Base-by-base conservation (phyloP, 2,888 invertebrate species). In the Drosophila austrosaltans region DNA sequence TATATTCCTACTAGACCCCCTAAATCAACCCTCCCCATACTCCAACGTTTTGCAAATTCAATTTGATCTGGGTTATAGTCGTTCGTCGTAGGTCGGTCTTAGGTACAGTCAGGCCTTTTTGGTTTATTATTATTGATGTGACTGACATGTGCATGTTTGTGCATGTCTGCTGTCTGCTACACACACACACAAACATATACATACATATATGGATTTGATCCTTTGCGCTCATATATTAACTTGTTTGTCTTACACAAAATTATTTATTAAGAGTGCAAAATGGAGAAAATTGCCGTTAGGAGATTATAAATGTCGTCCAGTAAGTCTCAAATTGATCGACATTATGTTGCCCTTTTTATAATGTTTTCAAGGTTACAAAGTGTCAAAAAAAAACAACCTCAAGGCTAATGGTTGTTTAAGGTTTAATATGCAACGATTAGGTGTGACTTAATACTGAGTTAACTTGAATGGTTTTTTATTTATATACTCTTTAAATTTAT, bases 41-140 rank as follows among this genome's bases (percentile, higher is more conserved):
- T 6, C 16, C 16, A 48, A 25, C 12, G 48, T 25, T 48, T 48
- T 48, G 22, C 48, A 48, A 48, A 48, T 48, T 48, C 48, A 48
- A 48, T 48, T 48, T 32, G 53, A 12, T 53, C 61, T 20, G 12
- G 36, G 48, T 59, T 16, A 59, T 25, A 56, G 57, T 12, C 36
- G 22, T 20, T 39, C 20, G 30, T 30, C 6, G 36, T 22, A 12
- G 36, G 57, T 20, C 39, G 36, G 53, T 28, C 53, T 25, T 36
- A 61, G 25, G 44, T 42, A 25, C 44, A 61, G 48, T 48, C 22
- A 25, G 48, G 48, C 48, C 48, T 48, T 48, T 48, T 57, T 57
- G 57, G 39, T 39, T 57, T 57, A 57, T 57, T 57, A 57, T 20
- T 36, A 57, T 57, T 57, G 57, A 57, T 57, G 57, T 39, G 57